A percentile compares a stretch with the other conserved stretches of the same genome.
These are phyloP conservation scores for Nerophis lumbriciformis DNA, from an alignment of 2,113 vertebrate genomes.

Conservation along the genomic window DNA sequence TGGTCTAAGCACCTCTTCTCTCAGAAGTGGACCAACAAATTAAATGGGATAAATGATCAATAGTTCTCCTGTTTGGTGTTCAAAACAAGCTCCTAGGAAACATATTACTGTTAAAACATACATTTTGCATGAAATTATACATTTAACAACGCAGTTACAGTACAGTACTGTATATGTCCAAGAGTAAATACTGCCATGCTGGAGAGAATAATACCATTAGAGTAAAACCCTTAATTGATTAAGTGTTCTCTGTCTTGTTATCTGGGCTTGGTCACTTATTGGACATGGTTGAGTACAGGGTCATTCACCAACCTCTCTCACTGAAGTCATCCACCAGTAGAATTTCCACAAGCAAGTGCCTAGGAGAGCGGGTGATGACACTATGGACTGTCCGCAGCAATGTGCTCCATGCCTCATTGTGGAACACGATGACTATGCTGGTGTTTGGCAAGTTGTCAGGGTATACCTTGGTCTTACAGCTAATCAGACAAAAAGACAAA, in stretches of 20 bases:
- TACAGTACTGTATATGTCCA: not conserved
- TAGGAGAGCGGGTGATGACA: conserved; percentile 85
- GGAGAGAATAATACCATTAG: not conserved
- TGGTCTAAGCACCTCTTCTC: no score
- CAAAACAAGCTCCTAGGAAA: no score
- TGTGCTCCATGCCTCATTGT: conserved; percentile 98
- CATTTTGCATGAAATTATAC: no score
- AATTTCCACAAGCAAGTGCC: conserved; percentile 82
- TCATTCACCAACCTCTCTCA: conserved; percentile 78
- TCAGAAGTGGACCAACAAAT: no score
- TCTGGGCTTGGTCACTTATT: not conserved
- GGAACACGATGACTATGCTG: conserved; percentile 97
- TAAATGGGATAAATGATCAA: no score
- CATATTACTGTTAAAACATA: no score
- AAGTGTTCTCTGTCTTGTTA: not conserved
- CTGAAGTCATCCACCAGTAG: conserved; percentile 95
- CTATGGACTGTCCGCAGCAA: conserved; percentile 90
- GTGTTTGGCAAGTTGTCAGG: conserved; percentile 87
- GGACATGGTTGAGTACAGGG: not conserved
- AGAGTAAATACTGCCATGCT: not conserved
- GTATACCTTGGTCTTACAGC: conserved; percentile 92
- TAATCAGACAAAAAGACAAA: conserved; percentile 33
- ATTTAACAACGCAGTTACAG: no score
- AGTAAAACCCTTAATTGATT: not conserved
- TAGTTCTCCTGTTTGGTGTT: no score